Evolutionary conservation across 1,140 invertebrate genomes (phyloP), one percentile per base, ranked within the genome.

Genomic region (Nautilus pompilius): DNA sequence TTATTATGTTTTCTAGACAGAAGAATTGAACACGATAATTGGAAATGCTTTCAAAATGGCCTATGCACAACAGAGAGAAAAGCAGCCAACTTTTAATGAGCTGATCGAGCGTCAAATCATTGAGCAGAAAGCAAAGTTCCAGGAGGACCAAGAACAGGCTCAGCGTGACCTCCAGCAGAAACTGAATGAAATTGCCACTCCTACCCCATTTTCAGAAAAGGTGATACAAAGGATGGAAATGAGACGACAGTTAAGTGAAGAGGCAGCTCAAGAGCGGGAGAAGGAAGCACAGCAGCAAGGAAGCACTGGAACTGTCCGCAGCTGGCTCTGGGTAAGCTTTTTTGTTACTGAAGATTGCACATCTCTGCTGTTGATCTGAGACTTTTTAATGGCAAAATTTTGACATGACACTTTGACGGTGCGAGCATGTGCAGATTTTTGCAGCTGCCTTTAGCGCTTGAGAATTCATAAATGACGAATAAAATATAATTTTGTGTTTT

Each of bases 1-100:
- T n/a, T n/a, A n/a, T n/a, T n/a, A n/a, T n/a, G n/a, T n/a, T n/a
- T n/a, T n/a, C 2, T 87, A 94, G 91, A 91, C 91, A 69, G 91
- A 93, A 81, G 91, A 93, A 85, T 82, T 93, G 76, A 93, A 93
- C 84, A 87, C 90, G 65, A 88, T 93, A 70, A 90, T 93, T 69
- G 91, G 92, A 81, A 91, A 93, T 90, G 91, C 92, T 75, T 93
- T 93, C 87, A 90, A 91, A 80, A 92, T 93, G 89, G 91, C 92
- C 71, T 93, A 92, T 84, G 90, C 91, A 72, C 89, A 90, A 74
- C 91, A 93, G 82, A 86, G 91, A 78, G 90, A 91, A 81, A 70
- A 68, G 54, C 77, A 76, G 63, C 80, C 74, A 26, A 79, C 80
- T 46, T 82, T 82, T 68, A 74, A 82, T 67, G 79, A 81, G 58